A percentile compares a stretch with the other conserved stretches of the same genome.
Conservation (phyloP, 2,113 vertebrate genomes). For the Myodes glareolus region DNA sequence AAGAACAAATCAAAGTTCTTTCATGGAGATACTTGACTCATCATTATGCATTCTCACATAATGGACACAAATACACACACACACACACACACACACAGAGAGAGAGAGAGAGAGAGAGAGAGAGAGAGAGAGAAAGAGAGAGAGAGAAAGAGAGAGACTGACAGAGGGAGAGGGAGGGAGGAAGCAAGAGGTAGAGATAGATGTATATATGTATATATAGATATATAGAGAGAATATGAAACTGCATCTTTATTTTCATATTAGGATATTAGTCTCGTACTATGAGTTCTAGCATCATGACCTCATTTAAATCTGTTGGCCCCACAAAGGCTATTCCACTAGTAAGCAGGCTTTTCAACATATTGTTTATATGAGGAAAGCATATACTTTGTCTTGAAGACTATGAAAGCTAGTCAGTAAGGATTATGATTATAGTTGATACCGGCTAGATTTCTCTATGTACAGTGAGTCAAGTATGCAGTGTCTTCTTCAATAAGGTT, state of each 20-base stretch:
- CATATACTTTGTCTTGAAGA: neutral
- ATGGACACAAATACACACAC: neutral
- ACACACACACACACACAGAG: no score
- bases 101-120: neutral
- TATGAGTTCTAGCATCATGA: neutral
- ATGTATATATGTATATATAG: neutral
- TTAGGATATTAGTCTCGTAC: neutral
- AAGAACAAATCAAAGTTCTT: neutral
- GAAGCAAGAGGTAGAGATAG: neutral
- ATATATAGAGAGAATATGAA: neutral
- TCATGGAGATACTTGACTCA: neutral
- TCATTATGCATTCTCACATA: neutral
- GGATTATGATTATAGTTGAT: neutral
- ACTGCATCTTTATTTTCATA: neutral
- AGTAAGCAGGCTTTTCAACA: no score
- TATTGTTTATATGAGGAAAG: neutral
- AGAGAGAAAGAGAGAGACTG: neutral
- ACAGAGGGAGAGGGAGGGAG: no score
- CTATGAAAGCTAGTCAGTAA: neutral
- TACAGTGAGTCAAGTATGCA: neutral
- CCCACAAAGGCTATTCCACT: neutral
- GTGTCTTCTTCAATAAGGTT: neutral
- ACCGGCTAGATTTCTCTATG: rapidly evolving
- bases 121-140: neutral
- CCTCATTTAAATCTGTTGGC: neutral